These are phyloP conservation scores for Megamerina dolium DNA, from an alignment of 2,888 invertebrate genomes.

Conservation along the genomic window DNA sequence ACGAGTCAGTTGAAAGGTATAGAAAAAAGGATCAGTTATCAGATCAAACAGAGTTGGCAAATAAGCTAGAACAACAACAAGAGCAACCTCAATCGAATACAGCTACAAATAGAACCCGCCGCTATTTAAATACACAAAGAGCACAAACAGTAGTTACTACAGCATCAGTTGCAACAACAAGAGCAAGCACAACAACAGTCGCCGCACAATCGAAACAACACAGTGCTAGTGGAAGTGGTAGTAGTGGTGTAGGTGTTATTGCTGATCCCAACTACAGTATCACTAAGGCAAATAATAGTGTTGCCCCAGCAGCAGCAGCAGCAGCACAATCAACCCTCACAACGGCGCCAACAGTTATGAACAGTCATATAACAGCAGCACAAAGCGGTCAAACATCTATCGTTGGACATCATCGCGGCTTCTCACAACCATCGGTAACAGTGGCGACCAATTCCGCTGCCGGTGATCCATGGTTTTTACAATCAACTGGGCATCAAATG, in stretches of 20 bases:
- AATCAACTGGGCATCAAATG: constrained; percentile 50
- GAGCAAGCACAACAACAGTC: too few species aligned
- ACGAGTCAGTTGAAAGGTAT: too few species aligned
- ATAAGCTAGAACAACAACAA: too few species aligned
- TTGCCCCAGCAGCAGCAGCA: constrained; percentile 1
- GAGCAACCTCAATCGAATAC: too few species aligned
- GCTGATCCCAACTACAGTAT: constrained; percentile 7
- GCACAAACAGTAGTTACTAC: constrained; percentile 6
- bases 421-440: constrained; percentile 47
- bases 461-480: constrained; percentile 51
- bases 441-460: constrained; percentile 40
- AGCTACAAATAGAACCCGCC: too few species aligned
- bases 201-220: too few species aligned
- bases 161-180: too few species aligned
- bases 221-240: too few species aligned
- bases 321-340: constrained; percentile 4
- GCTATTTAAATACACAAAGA: too few species aligned
- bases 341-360: constrained; percentile 39
- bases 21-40: too few species aligned
- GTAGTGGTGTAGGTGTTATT: too few species aligned
- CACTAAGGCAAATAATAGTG: constrained; percentile 14
- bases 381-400: constrained; percentile 49
- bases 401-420: constrained; percentile 50
- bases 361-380: constrained; percentile 49
- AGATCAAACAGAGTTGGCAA: too few species aligned